A percentile compares a stretch with the other conserved stretches of the same genome.
phyloP scores from a whole-genome alignment of 1,140 invertebrate genomes.

The Anagrus nilaparvatae region DNA sequence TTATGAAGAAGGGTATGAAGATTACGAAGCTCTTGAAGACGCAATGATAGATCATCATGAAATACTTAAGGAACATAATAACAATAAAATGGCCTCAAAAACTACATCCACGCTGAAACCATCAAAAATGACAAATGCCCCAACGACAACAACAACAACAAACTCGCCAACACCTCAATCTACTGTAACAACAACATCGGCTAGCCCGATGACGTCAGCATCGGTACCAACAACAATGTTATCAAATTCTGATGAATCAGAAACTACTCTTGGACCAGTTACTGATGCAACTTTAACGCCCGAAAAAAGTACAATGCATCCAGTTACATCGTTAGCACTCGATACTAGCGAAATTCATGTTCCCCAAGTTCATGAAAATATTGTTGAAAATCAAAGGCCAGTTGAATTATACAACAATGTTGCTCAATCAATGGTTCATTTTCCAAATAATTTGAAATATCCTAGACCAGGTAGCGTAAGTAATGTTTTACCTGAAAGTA shows the following conservation, averaged over 20 bases:
- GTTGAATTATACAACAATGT: conserved; percentile 1
- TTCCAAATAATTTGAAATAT: conserved; percentile 16
- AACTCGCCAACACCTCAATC: not conserved
- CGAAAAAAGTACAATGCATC: conserved; percentile 11
- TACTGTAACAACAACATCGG: conserved; percentile 1
- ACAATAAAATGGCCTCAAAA: too few relatives aligned
- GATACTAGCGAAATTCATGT: conserved; percentile 15
- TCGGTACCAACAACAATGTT: not conserved
- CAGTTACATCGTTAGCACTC: conserved; percentile 28
- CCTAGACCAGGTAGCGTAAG: conserved; percentile 17
- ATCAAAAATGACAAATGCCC: not conserved
- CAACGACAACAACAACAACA: conserved; percentile 5
- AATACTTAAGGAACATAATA: too few relatives aligned
- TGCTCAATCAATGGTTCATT: conserved; percentile 12
- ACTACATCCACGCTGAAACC: not conserved
- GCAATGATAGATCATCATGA: too few relatives aligned
- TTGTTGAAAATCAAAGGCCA: conserved; percentile 17
- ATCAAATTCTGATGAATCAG: not conserved
- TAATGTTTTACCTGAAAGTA: conserved; percentile 38
- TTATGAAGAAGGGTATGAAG: conserved; percentile 28
- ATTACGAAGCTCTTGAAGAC: conserved; percentile 23
- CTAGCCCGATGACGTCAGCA: not conserved
- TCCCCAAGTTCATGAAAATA: conserved; percentile 18
- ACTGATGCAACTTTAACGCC: conserved; percentile 7
- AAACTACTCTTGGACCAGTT: not conserved